phyloP scores from a whole-genome alignment of 1,140 invertebrate genomes.

The Planococcus citri region DNA sequence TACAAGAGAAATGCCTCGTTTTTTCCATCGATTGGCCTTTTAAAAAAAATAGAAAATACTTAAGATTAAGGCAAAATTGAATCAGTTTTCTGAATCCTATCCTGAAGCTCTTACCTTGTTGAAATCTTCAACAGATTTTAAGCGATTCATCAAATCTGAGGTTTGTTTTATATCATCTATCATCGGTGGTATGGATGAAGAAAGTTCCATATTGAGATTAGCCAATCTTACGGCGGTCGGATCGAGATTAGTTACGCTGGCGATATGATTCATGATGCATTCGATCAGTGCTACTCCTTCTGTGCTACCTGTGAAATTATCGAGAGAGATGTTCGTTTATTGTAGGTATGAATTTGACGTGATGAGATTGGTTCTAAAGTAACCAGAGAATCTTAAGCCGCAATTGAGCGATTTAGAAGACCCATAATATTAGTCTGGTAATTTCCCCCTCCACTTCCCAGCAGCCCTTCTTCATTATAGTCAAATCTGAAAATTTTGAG shows the following conservation, averaged over 20 bases:
- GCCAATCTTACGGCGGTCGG: slow-evolving; percentile 48
- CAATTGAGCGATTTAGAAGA: no score
- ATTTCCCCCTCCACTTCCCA: no score
- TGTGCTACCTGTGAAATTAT: slow-evolving; percentile 46
- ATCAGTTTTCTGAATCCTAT: no score
- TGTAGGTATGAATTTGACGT: no score
- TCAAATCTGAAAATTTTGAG: no score
- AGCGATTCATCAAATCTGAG: slow-evolving; percentile 46
- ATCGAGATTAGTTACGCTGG: slow-evolving; percentile 49
- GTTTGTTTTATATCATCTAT: slow-evolving; percentile 44
- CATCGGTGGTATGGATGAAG: slow-evolving; percentile 33
- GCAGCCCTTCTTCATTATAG: no score
- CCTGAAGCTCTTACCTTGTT: slow-evolving; percentile 48
- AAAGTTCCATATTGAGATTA: slow-evolving; percentile 40
- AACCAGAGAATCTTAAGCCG: no score
- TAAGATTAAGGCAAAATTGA: no score
- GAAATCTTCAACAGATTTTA: slow-evolving; percentile 42
- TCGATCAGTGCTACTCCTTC: slow-evolving; percentile 56
- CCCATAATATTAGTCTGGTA: no score
- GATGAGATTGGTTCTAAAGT: no score
- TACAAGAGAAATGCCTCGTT: slow-evolving; percentile 73
- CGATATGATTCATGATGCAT: slow-evolving; percentile 69
- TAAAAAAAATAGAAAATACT: no score
- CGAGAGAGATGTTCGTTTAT: no score
- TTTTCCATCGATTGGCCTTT: slow-evolving; percentile 60